Evolutionary conservation across 2,888 invertebrate species (phyloP), one percentile per base, ranked within the genome.

Genomic region (Onchidella celtica): DNA sequence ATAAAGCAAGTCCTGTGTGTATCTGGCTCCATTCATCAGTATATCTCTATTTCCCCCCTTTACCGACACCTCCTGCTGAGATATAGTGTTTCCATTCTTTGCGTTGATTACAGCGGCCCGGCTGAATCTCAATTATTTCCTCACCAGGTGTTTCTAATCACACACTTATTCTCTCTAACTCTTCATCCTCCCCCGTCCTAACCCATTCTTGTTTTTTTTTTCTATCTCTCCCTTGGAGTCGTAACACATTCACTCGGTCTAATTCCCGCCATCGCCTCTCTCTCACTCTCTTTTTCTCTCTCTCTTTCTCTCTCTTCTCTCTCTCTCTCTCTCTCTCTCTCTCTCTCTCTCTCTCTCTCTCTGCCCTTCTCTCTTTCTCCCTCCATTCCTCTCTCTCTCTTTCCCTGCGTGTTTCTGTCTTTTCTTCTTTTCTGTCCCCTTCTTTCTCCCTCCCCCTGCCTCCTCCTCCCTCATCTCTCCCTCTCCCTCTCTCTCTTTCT

Each of bases 271-370:
- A 3, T 17, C 24, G 24, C 24, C 55, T 3, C 9, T 40, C 55
- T 24, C n/a, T 47, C 14, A 24, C 55, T 72, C 72, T 40, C 47
- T 72, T 27, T 27, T n/a, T 24, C 17, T 72, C 47, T 27, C 72
- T 27, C 47, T 24, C 55, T 72, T 11, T 47, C 47, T 27, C 72
- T 47, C 29, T 27, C 29, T 32, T 17, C 47, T 27, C 72, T 27
- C 72, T 29, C 29, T 40, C 72, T 47, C 72, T 40, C 40, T 47
- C 72, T 72, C 27, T 47, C 40, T 72, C 72, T 72, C 29, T 21
- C 66, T 66, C 66, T 27, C 6, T 4, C 66, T 66, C 21, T 27
- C 29, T 27, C n/a, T n/a, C n/a, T n/a, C n/a, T n/a, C n/a, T n/a
- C n/a, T n/a, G n/a, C n/a, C n/a, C n/a, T n/a, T n/a, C n/a, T n/a